phyloP scores from a whole-genome alignment of 35 echinoderm and acorn worm species.

The Patiria miniata region DNA sequence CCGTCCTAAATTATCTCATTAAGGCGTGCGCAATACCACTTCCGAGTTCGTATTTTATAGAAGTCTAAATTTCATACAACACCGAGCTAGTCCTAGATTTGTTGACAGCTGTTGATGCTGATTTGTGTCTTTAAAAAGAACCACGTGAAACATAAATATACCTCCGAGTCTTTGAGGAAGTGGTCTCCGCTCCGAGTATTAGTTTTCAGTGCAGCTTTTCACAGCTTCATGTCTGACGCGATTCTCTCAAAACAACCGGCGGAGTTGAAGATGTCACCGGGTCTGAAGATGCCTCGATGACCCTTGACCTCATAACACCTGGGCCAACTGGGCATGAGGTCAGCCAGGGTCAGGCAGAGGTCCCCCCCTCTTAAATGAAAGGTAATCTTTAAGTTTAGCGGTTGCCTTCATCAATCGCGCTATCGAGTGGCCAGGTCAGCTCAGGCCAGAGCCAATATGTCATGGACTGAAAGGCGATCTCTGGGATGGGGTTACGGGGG shows the following conservation, averaged over 20 bases:
- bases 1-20: no score
- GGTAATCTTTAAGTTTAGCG: not conserved
- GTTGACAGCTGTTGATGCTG: no score
- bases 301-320: not conserved
- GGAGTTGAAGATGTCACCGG: not conserved
- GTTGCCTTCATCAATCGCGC: slow-evolving; percentile 16
- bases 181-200: no score
- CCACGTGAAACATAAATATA: no score
- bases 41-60: no score
- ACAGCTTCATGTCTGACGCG: no score
- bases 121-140: no score
- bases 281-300: not conserved
- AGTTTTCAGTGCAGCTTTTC: no score
- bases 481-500: slow-evolving; percentile 11
- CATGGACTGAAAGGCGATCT: slow-evolving; percentile 9
- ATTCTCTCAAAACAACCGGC: not conserved
- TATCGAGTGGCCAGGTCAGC: slow-evolving; percentile 4
- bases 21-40: no score
- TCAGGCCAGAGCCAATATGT: not conserved
- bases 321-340: not conserved
- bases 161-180: no score
- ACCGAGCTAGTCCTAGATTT: no score
- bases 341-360: not conserved
- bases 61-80: no score
- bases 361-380: not conserved